phyloP scores from a whole-genome alignment of 2,113 vertebrate species.

The Sapayoa aenigma region DNA sequence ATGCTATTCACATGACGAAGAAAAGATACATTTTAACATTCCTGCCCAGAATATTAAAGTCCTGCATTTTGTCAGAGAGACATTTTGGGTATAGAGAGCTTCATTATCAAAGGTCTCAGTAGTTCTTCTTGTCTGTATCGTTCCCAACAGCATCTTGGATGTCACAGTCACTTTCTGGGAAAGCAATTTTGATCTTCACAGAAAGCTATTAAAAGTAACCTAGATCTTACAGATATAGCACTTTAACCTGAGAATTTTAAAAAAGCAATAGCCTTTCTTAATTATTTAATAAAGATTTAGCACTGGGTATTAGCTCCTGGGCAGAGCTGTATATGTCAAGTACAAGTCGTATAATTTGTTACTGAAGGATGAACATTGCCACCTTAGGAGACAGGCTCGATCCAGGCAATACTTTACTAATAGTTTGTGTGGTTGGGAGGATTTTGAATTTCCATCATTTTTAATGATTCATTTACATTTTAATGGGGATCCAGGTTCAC shows the following conservation, averaged over 20 bases:
- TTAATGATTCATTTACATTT: constrained; percentile 67
- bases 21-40: constrained; percentile 5
- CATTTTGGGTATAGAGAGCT: background rate
- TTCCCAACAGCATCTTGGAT: constrained; percentile 14
- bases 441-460: constrained; percentile 49
- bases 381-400: background rate
- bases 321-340: constrained; percentile 21
- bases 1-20: background rate
- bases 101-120: constrained; percentile 33
- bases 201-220: constrained; percentile 39
- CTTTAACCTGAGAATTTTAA: constrained; percentile 24
- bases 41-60: constrained; percentile 24
- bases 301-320: background rate
- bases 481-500: constrained; percentile 55
- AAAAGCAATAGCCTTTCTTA: constrained; percentile 25
- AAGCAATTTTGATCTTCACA: constrained; percentile 37
- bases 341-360: background rate
- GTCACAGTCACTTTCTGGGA: constrained; percentile 5
- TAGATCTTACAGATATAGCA: background rate
- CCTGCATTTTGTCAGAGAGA: background rate
- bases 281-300: constrained; percentile 52
- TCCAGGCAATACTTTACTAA: background rate
- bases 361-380: constrained; percentile 27
- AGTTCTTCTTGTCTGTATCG: background rate
- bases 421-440: constrained; percentile 25